Evolutionary conservation across 2,113 vertebrate genomes (phyloP), one percentile per base, ranked within the genome.

Genomic region (Pomatorhinus ruficollis): DNA sequence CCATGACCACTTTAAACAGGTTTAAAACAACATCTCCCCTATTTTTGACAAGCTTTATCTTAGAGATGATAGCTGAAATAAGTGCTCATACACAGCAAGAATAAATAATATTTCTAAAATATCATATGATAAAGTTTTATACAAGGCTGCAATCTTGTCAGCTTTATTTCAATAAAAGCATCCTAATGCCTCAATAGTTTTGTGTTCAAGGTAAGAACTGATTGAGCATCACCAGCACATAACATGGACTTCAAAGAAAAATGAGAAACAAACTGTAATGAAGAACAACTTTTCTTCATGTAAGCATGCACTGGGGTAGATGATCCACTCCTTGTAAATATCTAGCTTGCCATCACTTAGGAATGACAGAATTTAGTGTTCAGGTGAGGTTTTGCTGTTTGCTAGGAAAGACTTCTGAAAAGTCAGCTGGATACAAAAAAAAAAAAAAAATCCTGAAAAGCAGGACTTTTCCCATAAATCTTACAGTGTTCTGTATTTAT

Each of bases 231-330:
- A 82, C 6, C 31, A 93, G 15, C 30, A 30, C 9, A 37, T 18
- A 70, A 60, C 2, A 13, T 6, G 19, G 10, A 79, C 40, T 71
- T 79, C 27, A 83, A 56, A 68, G 14, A 42, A 50, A 82, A 85
- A 64, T 18, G 12, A 28, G 13, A 59, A 33, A 39, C 1, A 70
- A 69, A 64, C 45, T 15, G 6, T 22, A 2, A 47, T 0, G 0
- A 87, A 10, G 11, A 87, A 31, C 9, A 56, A 52, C 8, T 66
- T 63, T 54, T 45, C 21, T 42, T 70, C 15, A 23, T 74, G 19
- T 27, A n/a, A 0, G 0, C 14, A 35, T 3, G 6, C 23, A 40
- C 15, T 6, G 19, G 10, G 13, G 4, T 83, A 72, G 40, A 60
- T 60, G 15, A 79, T 22, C 50, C 4, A 7, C 28, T 54, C 40